phyloP scores from a whole-genome alignment of 2,797 vertebrate genomes.

The Trichosurus vulpecula region DNA sequence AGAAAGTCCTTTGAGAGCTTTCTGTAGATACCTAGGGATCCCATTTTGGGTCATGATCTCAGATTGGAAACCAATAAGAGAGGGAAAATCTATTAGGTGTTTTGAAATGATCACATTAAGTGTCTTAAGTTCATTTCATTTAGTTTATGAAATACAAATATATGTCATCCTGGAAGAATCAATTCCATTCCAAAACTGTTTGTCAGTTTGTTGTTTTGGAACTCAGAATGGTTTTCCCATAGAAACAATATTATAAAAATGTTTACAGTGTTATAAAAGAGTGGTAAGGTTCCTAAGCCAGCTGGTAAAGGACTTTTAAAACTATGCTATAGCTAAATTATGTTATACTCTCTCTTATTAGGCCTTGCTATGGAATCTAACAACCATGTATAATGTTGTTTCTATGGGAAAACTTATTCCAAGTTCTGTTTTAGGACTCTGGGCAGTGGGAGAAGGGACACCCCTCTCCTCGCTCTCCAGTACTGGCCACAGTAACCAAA shows the following conservation, averaged over 20 bases:
- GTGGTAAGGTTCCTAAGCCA: not conserved
- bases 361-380: not conserved
- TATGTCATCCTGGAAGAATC: not conserved
- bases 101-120: not conserved
- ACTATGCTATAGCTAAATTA: not conserved
- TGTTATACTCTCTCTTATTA: not conserved
- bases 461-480: not conserved
- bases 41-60: constrained; percentile 32
- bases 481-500: not conserved
- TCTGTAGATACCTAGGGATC: not conserved
- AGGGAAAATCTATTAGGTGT: not conserved
- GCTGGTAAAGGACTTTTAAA: constrained; percentile 19
- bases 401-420: not conserved
- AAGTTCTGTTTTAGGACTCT: not conserved
- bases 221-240: constrained; percentile 26
- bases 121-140: not conserved
- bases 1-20: not conserved
- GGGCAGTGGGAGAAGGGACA: not conserved
- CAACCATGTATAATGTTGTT: not conserved
- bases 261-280: not conserved
- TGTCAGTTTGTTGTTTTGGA: constrained; percentile 4
- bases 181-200: not conserved
- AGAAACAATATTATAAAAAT: not conserved
- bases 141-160: not conserved
- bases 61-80: not conserved